Conservation (phyloP, 1,140 invertebrate species). For the Drosophila nasuta region DNA sequence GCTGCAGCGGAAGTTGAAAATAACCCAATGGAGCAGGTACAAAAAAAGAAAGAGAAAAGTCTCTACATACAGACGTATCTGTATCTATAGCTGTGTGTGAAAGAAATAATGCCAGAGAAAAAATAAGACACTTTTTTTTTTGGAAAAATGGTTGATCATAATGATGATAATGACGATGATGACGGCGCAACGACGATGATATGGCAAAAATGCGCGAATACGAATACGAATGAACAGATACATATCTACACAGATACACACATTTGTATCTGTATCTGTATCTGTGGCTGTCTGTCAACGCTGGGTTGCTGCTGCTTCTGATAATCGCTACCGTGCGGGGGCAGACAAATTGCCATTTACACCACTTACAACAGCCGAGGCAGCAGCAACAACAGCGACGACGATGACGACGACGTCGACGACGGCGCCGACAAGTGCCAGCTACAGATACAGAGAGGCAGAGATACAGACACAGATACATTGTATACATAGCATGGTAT, state of each 20-base stretch:
- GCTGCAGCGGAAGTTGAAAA: conserved; percentile 59
- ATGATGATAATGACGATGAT: conserved; percentile 67
- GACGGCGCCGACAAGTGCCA: conserved; percentile 55
- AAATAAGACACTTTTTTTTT: conserved; percentile 66
- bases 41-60: not conserved
- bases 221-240: conserved; percentile 46
- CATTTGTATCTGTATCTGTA: conserved; percentile 40
- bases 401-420: conserved; percentile 5
- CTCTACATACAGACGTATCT: conserved; percentile 6
- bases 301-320: conserved; percentile 29
- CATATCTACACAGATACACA: conserved; percentile 31
- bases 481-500: conserved; percentile 4
- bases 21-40: conserved; percentile 65
- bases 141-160: conserved; percentile 58
- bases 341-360: conserved; percentile 76
- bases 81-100: conserved; percentile 14
- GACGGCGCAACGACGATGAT: conserved; percentile 66
- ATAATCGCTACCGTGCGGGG: conserved; percentile 66
- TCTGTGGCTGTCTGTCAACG: conserved; percentile 57
- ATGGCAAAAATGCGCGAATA: conserved; percentile 72
- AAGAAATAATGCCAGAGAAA: conserved; percentile 62
- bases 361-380: conserved; percentile 65
- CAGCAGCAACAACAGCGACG: conserved; percentile 22
- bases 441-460: conserved; percentile 19
- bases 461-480: conserved; percentile 16